Evolutionary conservation across 2,797 vertebrate genomes (phyloP).

Genomic region (Clarias platycephalus): DNA sequence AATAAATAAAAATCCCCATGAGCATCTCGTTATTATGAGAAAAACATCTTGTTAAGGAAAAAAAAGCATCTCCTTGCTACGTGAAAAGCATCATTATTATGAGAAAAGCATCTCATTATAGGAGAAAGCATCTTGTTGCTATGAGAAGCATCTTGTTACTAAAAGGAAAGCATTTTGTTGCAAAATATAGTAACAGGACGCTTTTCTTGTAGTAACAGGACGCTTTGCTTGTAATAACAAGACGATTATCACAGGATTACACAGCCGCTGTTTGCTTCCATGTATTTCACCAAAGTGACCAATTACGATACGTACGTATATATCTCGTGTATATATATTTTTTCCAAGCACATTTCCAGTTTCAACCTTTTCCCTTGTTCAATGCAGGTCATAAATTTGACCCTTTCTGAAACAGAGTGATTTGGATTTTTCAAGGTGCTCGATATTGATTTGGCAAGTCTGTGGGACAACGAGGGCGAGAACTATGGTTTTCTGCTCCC

Average conservation of each 20-base stretch:
- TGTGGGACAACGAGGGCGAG: background rate
- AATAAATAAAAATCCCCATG: background rate
- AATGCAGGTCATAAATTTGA: no score
- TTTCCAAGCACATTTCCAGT: no score
- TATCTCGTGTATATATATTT: no score
- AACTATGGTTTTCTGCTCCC: background rate
- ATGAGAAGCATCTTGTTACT: background rate
- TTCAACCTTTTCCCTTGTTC: no score
- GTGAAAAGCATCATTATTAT: background rate
- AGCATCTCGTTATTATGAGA: constrained; percentile 17
- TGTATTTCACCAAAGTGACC: background rate
- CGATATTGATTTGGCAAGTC: background rate
- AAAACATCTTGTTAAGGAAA: constrained; percentile 3
- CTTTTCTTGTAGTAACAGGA: background rate
- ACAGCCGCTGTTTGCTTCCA: background rate
- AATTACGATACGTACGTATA: background rate
- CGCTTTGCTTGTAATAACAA: background rate
- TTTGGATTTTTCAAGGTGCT: background rate
- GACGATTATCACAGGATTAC: background rate
- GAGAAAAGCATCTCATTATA: background rate
- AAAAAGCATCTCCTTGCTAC: background rate
- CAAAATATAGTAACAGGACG: background rate
- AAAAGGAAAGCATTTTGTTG: background rate
- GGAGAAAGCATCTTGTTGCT: background rate
- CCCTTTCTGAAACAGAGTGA: no score